Evolutionary conservation across 2,888 invertebrate species (phyloP), one percentile per base, ranked within the genome.

Genomic region (Heteromurus nitidus): DNA sequence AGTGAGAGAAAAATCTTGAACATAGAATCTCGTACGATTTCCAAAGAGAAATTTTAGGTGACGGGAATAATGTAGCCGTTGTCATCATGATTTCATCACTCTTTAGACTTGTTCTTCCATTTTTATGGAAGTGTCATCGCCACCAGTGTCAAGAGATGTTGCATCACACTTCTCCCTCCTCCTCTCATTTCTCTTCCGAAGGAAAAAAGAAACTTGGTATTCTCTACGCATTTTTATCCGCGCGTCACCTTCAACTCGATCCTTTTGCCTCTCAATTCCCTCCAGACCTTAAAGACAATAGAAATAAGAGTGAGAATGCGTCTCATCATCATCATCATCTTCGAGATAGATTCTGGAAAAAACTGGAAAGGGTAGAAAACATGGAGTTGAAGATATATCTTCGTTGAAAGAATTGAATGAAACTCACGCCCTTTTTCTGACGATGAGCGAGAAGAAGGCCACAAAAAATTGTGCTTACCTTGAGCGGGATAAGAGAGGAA

Each of bases 111-210:
- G 47, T 47, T 47, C 47, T 47, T 47, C 47, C 47, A 5, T 47
- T 47, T 47, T 47, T 47, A 47, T 47, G 47, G 47, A 47, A 47
- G 16, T 47, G 47, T 47, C 47, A 47, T 47, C 47, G 47, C 16
- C n/a, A 47, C n/a, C 47, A 47, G n/a, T 47, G 16, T 47, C n/a
- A 3, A 3, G n/a, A 47, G 47, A 47, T 47, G n/a, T 47, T 47
- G 11, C 47, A 47, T 47, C 47, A 47, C 47, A n/a, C n/a, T 3
- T 3, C n/a, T 47, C n/a, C 11, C 7, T 47, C n/a, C 47, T n/a
- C n/a, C n/a, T n/a, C 47, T 5, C n/a, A 47, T 9, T 36, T 13
- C 47, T 36, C 36, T 36, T 36, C 7, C 13, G 5, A 36, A 13
- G 11, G 47, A 16, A 47, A 3, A 16, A 47, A n/a, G 11, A 13